Evolutionary conservation across 2,888 invertebrate species (phyloP).

Genomic region (Apodemia duryi): DNA sequence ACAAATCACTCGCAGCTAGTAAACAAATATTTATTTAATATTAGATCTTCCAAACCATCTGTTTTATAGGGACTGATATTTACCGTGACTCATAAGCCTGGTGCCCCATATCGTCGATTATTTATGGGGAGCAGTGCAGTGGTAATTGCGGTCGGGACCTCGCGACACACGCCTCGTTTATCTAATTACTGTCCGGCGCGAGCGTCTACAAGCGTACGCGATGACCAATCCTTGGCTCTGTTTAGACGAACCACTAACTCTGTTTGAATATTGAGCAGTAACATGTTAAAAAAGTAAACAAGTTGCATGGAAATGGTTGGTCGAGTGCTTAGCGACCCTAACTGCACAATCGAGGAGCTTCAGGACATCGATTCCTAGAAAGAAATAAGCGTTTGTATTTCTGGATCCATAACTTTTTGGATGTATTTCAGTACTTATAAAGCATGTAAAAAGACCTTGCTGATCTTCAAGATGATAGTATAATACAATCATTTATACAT

Average conservation of each 20-base stretch:
- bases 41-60: background rate
- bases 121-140: slow-evolving; percentile 63
- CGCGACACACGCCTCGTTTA: slow-evolving; percentile 72
- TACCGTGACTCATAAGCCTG: slow-evolving; percentile 53
- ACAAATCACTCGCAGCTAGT: background rate
- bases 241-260: background rate
- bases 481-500: too few relatives aligned
- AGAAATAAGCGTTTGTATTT: too few relatives aligned
- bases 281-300: background rate
- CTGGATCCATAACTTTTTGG: too few relatives aligned
- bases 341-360: too few relatives aligned
- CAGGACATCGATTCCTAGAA: too few relatives aligned
- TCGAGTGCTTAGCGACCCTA: too few relatives aligned
- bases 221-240: slow-evolving; percentile 3
- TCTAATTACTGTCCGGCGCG: slow-evolving; percentile 64
- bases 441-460: background rate
- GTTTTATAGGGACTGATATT: slow-evolving; percentile 41
- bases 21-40: background rate
- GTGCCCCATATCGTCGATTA: slow-evolving; percentile 70
- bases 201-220: slow-evolving; percentile 19
- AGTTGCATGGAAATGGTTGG: too few relatives aligned
- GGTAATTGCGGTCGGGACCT: slow-evolving; percentile 76
- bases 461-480: too few relatives aligned
- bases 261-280: background rate
- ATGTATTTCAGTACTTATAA: background rate